These are phyloP conservation scores for Chaenodraco wilsoni DNA, from an alignment of 2,797 vertebrate genomes.

Conservation along the genomic window DNA sequence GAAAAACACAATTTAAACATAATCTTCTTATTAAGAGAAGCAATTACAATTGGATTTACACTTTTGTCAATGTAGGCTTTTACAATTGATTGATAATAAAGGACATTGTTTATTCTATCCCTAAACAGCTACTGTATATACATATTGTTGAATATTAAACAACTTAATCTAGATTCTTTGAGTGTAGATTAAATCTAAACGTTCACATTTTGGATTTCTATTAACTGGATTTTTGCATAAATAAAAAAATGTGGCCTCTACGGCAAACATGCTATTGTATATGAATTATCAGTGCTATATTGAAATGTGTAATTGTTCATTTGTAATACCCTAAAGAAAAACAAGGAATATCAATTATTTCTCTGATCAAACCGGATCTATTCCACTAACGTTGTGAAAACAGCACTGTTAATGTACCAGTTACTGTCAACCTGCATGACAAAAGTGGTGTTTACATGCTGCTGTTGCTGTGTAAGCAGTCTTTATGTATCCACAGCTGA, in stretches of 20 bases:
- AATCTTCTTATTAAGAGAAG: no score
- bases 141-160: not conserved
- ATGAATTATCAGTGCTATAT: not conserved
- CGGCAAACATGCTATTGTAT: not conserved
- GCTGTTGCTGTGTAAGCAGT: conserved; percentile 48
- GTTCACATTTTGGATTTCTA: not conserved
- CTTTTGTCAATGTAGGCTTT: no score
- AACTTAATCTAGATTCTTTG: not conserved
- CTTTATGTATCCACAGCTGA: conserved; percentile 22
- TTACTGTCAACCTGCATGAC: conserved; percentile 13
- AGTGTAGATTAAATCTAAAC: not conserved
- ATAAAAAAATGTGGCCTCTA: not conserved
- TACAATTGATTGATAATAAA: no score
- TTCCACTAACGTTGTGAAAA: not conserved
- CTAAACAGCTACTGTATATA: not conserved
- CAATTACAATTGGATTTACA: not conserved
- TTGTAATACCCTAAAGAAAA: not conserved
- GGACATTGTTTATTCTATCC: no score
- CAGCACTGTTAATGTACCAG: not conserved
- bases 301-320: not conserved
- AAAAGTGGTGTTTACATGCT: conserved; percentile 51
- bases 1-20: not conserved
- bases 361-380: not conserved
- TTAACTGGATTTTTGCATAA: not conserved
- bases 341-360: not conserved